Evolutionary conservation across 2,797 vertebrate genomes (phyloP).

Genomic region (Poeciliopsis presidionis): DNA sequence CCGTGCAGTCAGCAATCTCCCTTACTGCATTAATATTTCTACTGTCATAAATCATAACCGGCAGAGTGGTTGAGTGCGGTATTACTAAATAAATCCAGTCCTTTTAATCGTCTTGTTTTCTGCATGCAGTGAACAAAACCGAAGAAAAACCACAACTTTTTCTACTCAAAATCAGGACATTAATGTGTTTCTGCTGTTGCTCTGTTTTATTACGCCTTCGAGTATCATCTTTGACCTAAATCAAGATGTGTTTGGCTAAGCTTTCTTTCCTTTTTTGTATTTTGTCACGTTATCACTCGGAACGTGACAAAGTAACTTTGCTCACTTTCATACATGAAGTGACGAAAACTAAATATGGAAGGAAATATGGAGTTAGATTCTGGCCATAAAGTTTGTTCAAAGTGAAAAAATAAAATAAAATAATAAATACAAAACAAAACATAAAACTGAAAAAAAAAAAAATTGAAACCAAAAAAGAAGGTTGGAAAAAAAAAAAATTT

Average conservation of each 20-base stretch:
- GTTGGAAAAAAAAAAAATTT: no score
- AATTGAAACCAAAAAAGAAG: no score
- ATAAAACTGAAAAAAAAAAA: no score
- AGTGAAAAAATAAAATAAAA: no score
- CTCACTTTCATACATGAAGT: no score
- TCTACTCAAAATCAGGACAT: background rate
- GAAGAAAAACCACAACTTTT: background rate
- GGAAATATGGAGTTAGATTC: no score
- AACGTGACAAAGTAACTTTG: no score
- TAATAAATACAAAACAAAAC: no score
- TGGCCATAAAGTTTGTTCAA: no score
- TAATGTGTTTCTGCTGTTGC: background rate
- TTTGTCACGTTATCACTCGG: background rate
- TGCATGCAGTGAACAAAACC: background rate
- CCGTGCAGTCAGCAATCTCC: background rate
- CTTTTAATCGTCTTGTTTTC: background rate
- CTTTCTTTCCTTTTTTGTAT: background rate
- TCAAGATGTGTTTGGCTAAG: background rate
- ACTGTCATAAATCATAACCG: background rate
- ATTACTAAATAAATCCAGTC: background rate
- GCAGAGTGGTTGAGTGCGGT: background rate
- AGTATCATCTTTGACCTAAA: background rate
- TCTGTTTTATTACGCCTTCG: background rate
- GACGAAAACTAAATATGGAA: no score
- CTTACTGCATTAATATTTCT: background rate